These are phyloP conservation scores for Clistopyga incitator DNA, from an alignment of 2,888 invertebrate genomes.

Conservation along the genomic window DNA sequence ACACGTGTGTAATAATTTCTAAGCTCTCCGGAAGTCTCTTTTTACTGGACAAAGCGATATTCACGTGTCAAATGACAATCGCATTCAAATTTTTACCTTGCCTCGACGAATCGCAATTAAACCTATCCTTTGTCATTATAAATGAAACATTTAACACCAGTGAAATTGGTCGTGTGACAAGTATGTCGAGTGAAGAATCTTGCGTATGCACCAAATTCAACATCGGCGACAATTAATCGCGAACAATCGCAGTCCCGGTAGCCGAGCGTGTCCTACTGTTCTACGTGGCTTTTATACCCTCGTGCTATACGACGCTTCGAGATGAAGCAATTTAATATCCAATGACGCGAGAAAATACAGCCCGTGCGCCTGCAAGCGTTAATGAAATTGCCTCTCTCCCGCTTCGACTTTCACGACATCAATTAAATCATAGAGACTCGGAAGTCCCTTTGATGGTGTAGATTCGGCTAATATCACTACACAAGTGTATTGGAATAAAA, in stretches of 20 bases:
- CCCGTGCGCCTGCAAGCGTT: constrained; percentile 50
- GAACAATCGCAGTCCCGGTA: constrained; percentile 60
- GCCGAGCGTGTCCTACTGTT: constrained; percentile 22
- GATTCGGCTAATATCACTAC: too few relatives aligned
- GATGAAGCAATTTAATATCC: constrained; percentile 67
- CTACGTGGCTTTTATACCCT: not conserved
- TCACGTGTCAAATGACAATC: too few relatives aligned
- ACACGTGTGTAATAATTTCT: constrained; percentile 12
- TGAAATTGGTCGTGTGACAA: too few relatives aligned
- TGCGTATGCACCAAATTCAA: constrained; percentile 3
- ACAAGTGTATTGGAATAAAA: too few relatives aligned
- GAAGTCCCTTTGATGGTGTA: too few relatives aligned
- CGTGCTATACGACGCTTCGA: constrained; percentile 49
- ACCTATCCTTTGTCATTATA: too few relatives aligned
- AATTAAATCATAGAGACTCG: constrained; percentile 45
- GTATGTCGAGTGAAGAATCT: too few relatives aligned
- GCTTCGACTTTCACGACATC: constrained; percentile 44
- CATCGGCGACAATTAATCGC: constrained; percentile 55
- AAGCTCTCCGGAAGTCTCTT: not conserved
- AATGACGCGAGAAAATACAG: constrained; percentile 29
- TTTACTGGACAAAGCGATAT: not conserved
- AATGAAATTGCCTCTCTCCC: constrained; percentile 58
- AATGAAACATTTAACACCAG: too few relatives aligned
- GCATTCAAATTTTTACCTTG: too few relatives aligned
- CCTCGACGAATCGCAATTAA: too few relatives aligned